Percentiles rank a stretch among this genome's conserved stretches.
Conservation (phyloP, 2,113 vertebrate genomes). For the Amphiprion ocellaris region DNA sequence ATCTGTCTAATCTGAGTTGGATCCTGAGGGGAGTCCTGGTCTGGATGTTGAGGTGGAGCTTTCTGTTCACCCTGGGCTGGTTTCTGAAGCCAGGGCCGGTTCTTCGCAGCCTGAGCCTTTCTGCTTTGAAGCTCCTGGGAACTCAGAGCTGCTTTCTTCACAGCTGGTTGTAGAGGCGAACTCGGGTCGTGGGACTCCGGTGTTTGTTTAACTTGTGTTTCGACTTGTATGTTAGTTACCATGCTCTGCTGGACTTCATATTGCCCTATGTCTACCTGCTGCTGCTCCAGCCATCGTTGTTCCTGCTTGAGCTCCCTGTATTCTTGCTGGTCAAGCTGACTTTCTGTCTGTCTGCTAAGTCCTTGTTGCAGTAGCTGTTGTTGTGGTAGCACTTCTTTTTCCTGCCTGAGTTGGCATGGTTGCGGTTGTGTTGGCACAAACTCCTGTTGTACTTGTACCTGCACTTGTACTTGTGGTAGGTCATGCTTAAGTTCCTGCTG, state of each 20-base stretch:
- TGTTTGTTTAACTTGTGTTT: conserved; percentile 36
- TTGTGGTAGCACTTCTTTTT: neutral
- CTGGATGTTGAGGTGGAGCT: conserved; percentile 18
- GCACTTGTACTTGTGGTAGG: conserved; percentile 4
- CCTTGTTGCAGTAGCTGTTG: conserved; percentile 13
- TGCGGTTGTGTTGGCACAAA: conserved; percentile 9
- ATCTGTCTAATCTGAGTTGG: conserved; percentile 16
- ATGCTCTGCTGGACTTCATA: conserved; percentile 23
- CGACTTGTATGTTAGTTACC: conserved; percentile 14
- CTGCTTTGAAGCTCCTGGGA: conserved; percentile 66
- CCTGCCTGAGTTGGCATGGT: neutral
- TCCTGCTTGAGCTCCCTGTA: neutral
- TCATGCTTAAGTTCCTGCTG: conserved; percentile 4
- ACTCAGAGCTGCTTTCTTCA: conserved; percentile 49
- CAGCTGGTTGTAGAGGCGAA: conserved; percentile 13
- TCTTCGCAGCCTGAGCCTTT: conserved; percentile 75
- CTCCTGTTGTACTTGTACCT: neutral
- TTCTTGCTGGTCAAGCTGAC: conserved; percentile 17
- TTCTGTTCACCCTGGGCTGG: conserved; percentile 34
- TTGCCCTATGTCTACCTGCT: neutral
- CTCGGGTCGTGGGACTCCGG: conserved; percentile 20
- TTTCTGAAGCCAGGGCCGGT: conserved; percentile 84
- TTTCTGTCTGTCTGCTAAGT: neutral
- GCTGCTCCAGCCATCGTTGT: conserved; percentile 8
- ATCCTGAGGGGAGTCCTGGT: conserved; percentile 28